Base-by-base conservation (phyloP, 1,140 invertebrate species). In the Drosophila bocqueti region DNA sequence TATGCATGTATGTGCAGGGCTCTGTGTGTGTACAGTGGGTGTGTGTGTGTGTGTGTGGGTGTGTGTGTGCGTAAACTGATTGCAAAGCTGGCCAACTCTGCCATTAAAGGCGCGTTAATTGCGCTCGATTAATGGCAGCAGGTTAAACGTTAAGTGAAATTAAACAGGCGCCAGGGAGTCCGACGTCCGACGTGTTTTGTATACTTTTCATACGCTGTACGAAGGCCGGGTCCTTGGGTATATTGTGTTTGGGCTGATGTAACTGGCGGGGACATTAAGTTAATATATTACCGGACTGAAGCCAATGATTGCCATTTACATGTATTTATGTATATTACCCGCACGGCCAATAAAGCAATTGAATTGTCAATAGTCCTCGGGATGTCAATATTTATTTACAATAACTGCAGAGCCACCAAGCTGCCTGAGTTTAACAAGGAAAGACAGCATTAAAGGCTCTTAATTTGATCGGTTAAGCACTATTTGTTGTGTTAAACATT, bases 121-220 rank as follows among this genome's bases (percentile, higher is more conserved):
- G 85, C 81, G 79, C 85, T 79, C 85, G 77, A 89, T 89, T 89
- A 89, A 89, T 89, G 85, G 79, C 85, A 89, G 87, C 85, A 90
- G 85, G 85, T 89, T 89, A 90, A 89, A 90, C 71, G 85, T 89
- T 89, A 87, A 87, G 84, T 89, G 85, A 87, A 87, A 87, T 87
- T 89, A 87, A 87, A 87, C 85, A 89, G 84, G 76, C 85, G 84
- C 85, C 66, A 66, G 84, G 84, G 81, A 75, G 63, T 64, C 47
- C 34, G 54, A 29, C 75, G 54, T 58, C 47, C 46, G 47, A 36
- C 75, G 57, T 78, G 58, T 68, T 68, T 76, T 76, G 62, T 77
- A 57, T 76, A 66, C 64, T 61, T 71, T 71, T 68, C 40, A 45
- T 69, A 40, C 67, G 49, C 64, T 36, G n/a, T 55, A 55, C 31